phyloP scores from a whole-genome alignment of 2,888 invertebrate genomes.

The Ormia ochracea region DNA sequence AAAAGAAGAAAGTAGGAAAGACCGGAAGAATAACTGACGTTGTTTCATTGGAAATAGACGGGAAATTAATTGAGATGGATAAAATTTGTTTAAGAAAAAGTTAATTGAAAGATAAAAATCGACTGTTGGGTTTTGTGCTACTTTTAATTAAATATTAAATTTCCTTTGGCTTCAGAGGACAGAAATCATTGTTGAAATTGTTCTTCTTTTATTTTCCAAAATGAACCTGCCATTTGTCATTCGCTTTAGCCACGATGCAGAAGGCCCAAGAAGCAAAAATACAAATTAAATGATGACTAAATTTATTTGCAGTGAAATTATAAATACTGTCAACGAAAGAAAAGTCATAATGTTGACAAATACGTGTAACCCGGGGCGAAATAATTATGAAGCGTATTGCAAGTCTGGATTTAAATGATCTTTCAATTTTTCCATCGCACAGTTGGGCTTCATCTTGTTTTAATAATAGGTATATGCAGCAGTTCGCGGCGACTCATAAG shows the following conservation, averaged over 20 bases:
- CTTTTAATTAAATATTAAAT: neutral
- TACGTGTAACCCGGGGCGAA: neutral
- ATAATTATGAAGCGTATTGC: neutral
- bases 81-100: neutral
- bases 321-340: constrained; percentile 8
- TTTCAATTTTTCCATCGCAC: neutral
- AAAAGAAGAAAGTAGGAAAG: neutral
- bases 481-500: too few species aligned
- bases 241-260: neutral
- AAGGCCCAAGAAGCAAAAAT: neutral
- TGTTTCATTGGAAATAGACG: neutral
- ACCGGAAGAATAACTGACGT: neutral
- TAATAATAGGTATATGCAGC: too few species aligned
- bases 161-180: neutral
- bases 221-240: constrained; percentile 24
- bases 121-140: neutral
- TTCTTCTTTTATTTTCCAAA: neutral
- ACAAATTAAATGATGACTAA: constrained; percentile 10
- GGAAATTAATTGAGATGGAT: constrained; percentile 1
- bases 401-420: neutral
- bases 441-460: neutral
- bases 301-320: constrained; percentile 22
- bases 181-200: neutral
- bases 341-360: neutral
- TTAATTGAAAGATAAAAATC: neutral